Evolutionary conservation across 2,797 vertebrate genomes (phyloP).

Genomic region (Rhabdophis nuchalis): DNA sequence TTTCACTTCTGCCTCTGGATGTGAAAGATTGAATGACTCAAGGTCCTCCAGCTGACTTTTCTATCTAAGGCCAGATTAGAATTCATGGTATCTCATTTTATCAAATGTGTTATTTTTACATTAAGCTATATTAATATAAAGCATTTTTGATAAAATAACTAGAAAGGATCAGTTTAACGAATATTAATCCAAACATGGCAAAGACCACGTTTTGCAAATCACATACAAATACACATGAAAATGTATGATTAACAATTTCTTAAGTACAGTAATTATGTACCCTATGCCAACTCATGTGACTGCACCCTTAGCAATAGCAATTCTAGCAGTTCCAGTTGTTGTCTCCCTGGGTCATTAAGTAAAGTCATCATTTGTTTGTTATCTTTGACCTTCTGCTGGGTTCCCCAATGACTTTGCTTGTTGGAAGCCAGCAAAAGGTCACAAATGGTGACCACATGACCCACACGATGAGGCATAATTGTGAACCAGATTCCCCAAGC

Average conservation of each 20-base stretch:
- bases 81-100: neutral
- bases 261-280: too few species aligned
- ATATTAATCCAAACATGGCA: too few species aligned
- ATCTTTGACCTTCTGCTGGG: neutral
- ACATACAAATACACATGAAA: too few species aligned
- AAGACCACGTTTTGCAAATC: too few species aligned
- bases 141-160: too few species aligned
- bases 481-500: neutral
- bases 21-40: neutral
- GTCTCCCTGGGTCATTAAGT: neutral
- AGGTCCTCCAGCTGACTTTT: neutral
- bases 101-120: neutral
- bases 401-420: neutral
- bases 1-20: neutral
- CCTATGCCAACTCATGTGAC: too few species aligned
- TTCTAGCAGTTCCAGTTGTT: neutral
- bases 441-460: neutral
- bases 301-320: neutral
- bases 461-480: too few species aligned
- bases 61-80: neutral
- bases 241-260: too few species aligned
- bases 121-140: too few species aligned
- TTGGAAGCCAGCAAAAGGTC: neutral
- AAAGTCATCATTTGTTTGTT: too few species aligned
- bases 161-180: too few species aligned